Conservation (phyloP, 2,888 invertebrate genomes). For the Mythimna loreyi region DNA sequence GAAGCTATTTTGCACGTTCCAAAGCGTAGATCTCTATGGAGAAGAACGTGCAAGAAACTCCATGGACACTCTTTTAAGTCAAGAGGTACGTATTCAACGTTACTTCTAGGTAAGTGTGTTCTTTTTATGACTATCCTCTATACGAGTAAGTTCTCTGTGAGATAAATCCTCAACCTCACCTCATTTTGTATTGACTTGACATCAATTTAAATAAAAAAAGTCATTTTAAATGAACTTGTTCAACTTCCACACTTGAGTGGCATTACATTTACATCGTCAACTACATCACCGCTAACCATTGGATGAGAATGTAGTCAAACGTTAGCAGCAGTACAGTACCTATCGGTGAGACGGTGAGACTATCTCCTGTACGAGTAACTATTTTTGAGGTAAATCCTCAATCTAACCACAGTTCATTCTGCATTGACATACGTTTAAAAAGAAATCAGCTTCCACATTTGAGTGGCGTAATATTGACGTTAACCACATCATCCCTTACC, state of each 20-base stretch:
- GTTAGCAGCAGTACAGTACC: no score
- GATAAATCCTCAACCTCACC: background rate
- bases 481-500: no score
- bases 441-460: slow-evolving; percentile 21
- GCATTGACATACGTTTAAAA: slow-evolving; percentile 12
- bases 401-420: background rate
- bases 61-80: no score
- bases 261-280: slow-evolving; percentile 13
- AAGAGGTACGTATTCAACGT: no score
- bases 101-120: no score
- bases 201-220: slow-evolving; percentile 7
- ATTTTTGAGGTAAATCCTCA: background rate
- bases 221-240: slow-evolving; percentile 29
- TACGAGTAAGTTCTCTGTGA: background rate
- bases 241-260: slow-evolving; percentile 41
- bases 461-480: no score
- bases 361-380: no score
- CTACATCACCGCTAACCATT: background rate
- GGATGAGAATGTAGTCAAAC: background rate
- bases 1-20: no score
- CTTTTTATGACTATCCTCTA: no score
- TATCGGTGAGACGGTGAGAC: no score
- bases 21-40: no score
- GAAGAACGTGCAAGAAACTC: no score
- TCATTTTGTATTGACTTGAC: background rate